phyloP scores from a whole-genome alignment of 2,113 vertebrate genomes.

The Aptenodytes patagonicus region DNA sequence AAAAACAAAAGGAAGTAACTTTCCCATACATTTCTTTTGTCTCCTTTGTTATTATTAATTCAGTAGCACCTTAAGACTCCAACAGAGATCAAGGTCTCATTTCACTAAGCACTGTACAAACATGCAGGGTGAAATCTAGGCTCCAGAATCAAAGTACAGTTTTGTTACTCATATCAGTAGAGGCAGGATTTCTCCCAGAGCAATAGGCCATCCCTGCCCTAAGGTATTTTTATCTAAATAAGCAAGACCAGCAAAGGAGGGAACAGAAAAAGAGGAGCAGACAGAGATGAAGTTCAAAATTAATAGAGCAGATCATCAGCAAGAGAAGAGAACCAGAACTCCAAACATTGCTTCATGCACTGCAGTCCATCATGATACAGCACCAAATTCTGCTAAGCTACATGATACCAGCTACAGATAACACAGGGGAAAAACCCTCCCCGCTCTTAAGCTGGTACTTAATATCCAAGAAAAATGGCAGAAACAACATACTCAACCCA shows the following conservation, averaged over 20 bases:
- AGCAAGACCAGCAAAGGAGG: background rate
- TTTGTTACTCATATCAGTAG: background rate
- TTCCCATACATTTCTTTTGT: background rate
- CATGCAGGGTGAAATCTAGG: background rate
- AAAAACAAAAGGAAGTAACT: background rate
- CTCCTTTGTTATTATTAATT: background rate
- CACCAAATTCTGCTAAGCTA: background rate
- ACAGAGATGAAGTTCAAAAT: background rate
- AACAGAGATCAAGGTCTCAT: background rate
- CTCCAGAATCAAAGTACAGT: background rate
- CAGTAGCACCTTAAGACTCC: background rate
- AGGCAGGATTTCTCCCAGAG: background rate
- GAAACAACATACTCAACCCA: background rate
- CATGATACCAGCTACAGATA: background rate
- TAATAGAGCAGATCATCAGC: background rate
- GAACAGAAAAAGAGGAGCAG: background rate
- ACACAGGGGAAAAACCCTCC: background rate
- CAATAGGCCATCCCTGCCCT: background rate
- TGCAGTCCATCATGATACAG: background rate
- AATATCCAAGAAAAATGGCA: background rate
- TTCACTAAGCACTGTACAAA: background rate
- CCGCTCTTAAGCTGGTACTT: background rate
- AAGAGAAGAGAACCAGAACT: background rate
- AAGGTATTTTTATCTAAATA: background rate
- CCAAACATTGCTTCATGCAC: background rate